Conservation (phyloP, 2,888 invertebrate species). For the Autographa pulchrina region DNA sequence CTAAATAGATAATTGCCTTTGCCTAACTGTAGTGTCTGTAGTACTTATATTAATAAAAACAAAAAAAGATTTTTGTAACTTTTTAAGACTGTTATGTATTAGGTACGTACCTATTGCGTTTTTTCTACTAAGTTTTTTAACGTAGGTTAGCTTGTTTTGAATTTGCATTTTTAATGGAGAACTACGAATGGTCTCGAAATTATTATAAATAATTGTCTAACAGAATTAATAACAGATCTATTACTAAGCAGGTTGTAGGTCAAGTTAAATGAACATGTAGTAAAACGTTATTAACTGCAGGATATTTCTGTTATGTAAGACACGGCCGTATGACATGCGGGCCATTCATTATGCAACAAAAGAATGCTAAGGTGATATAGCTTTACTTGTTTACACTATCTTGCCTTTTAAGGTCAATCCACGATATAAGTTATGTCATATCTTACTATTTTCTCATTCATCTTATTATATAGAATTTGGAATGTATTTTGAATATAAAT, state of each 20-base stretch:
- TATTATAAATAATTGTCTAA: not conserved
- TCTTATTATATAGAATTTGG: not conserved
- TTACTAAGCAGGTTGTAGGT: constrained; percentile 27
- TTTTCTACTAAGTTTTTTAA: too few relatives aligned
- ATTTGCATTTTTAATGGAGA: too few relatives aligned
- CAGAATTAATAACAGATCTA: not conserved
- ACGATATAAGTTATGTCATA: not conserved
- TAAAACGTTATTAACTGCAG: constrained; percentile 18
- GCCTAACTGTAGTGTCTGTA: too few relatives aligned
- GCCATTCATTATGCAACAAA: constrained; percentile 19
- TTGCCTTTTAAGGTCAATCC: constrained; percentile 17
- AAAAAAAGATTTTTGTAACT: too few relatives aligned
- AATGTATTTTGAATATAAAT: not conserved
- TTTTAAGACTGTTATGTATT: too few relatives aligned
- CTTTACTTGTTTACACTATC: constrained; percentile 6
- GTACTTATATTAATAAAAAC: too few relatives aligned
- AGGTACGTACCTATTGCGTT: too few relatives aligned
- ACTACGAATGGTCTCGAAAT: not conserved
- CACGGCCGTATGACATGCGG: constrained; percentile 22
- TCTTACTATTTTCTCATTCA: not conserved
- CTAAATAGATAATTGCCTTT: constrained; percentile 2
- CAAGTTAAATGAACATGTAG: constrained; percentile 18
- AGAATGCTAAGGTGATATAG: constrained; percentile 42
- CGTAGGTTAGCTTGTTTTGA: too few relatives aligned
- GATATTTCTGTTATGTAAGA: constrained; percentile 26